phyloP scores from a whole-genome alignment of 64 coral and sea anemone species.

The Pocillopora damicornis region DNA sequence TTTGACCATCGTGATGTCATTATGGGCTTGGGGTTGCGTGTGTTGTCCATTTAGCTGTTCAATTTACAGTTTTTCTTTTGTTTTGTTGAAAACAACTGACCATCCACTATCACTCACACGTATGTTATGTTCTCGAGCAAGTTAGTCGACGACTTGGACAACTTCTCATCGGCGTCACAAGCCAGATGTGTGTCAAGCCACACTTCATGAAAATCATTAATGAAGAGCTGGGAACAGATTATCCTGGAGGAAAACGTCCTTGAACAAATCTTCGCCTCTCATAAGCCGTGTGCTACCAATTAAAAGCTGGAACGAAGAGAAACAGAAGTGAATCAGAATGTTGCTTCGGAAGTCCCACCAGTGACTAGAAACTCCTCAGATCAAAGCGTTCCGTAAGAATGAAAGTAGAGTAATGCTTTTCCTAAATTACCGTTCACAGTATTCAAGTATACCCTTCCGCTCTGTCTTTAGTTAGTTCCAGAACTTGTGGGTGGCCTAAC shows the following conservation, averaged over 20 bases:
- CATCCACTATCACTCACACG: neutral
- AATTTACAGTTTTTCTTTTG: neutral
- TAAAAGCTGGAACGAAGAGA: conserved; percentile 53
- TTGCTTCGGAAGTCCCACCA: neutral
- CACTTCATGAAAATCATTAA: neutral
- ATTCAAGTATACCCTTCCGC: no score
- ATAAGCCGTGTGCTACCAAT: conserved; percentile 88
- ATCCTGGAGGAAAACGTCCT: conserved; percentile 73
- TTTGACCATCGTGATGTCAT: no score
- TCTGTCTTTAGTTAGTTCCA: no score
- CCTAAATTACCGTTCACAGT: no score
- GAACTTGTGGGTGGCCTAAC: no score
- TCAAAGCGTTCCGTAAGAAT: neutral
- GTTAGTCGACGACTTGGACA: neutral
- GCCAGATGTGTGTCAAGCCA: neutral
- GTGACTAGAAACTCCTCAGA: neutral
- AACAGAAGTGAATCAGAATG: neutral
- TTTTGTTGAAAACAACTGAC: neutral
- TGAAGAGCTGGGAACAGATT: conserved; percentile 74
- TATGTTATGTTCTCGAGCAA: neutral
- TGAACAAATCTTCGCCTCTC: conserved; percentile 77
- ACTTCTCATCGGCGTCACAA: neutral
- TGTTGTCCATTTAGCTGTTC: no score
- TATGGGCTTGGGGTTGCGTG: no score
- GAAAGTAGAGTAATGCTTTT: no score